Base-by-base conservation (phyloP, 2,888 invertebrate genomes). In the Drosophila prolongata region DNA sequence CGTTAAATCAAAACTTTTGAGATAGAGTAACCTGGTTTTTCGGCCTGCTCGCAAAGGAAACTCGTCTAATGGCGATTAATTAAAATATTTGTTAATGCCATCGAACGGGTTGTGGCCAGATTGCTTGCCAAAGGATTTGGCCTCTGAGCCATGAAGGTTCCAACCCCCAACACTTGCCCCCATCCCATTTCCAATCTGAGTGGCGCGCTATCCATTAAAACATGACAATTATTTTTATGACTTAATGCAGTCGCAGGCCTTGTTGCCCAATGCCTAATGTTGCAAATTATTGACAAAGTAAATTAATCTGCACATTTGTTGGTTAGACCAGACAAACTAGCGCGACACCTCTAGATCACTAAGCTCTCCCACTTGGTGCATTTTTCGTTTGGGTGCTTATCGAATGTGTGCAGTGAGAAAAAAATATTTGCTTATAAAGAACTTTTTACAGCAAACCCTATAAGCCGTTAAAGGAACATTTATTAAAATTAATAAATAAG, bases 81-180 rank as follows among this genome's bases (percentile, higher is more conserved):
- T 87, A 88, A 78, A 80, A 86, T 83, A 67, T 88, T 82, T 78
- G 76, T 80, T 80, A 79, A 79, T 80, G 79, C 64, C 79, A 70
- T 69, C 76, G 60, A 83, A 77, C 70, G 54, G 54, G 76, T 67
- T 78, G 49, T 66, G 60, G 50, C 68, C 49, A 35, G 34, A 49
- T 49, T 64, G 70, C 19, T 46, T 10, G 59, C 59, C 37, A 47
- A 62, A 66, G 66, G 66, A 66, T 66, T 24, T 47, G 61, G 46
- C 61, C 61, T 62, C 46, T 14, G 42, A 24, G 30, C 34, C n/a
- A 34, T 49, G 66, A 66, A 66, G 66, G 66, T 66, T 35, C 46
- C 66, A 53, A 38, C 14, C 19, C 27, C 37, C 49, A 13, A 16
- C 43, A 13, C 30, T 5, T n/a, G 6, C 37, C 40, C 16, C 35